Conservation (phyloP, 2,797 vertebrate genomes). For the Cuculus canorus region DNA sequence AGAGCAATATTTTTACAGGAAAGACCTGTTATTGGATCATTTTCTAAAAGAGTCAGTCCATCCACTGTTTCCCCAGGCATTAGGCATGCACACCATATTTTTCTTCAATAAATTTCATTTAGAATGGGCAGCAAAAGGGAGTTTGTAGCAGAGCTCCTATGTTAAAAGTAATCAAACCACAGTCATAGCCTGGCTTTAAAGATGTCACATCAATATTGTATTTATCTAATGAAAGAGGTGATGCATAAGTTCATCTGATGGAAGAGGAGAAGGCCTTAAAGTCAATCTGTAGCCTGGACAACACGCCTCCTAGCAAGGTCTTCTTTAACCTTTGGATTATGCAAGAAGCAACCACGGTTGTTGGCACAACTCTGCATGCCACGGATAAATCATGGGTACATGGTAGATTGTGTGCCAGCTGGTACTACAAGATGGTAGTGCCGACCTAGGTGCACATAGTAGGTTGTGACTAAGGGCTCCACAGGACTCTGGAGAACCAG, state of each 20-base stretch:
- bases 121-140: background rate
- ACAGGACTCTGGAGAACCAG: background rate
- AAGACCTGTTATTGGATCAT: constrained; percentile 61
- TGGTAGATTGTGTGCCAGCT: background rate
- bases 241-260: background rate
- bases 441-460: rapidly evolving
- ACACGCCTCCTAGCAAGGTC: background rate
- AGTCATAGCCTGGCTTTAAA: background rate
- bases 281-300: background rate
- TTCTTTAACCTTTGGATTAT: background rate
- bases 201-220: background rate
- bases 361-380: background rate
- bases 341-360: background rate
- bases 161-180: background rate
- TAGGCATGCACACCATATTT: background rate
- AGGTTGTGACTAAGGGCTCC: background rate
- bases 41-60: constrained; percentile 64
- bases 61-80: constrained; percentile 53
- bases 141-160: background rate
- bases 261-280: background rate
- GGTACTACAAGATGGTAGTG: background rate
- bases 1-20: constrained; percentile 76
- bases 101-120: constrained; percentile 19
- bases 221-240: background rate
- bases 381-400: background rate